Evolutionary conservation across 2,888 invertebrate genomes (phyloP).

Genomic region (Cryptocheilus praepositus): DNA sequence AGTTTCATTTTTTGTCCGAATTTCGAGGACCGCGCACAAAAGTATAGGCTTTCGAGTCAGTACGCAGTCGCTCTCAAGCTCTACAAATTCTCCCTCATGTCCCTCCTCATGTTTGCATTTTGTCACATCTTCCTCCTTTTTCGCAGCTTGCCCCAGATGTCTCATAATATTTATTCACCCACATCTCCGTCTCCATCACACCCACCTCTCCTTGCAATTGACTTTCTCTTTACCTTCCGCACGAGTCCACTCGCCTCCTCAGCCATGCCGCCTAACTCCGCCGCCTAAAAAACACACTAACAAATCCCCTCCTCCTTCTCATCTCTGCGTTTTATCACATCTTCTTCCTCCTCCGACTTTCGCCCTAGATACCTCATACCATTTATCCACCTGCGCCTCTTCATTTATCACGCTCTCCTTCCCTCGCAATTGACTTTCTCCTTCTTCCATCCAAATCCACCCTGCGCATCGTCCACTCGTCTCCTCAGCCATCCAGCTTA

Average conservation of each 20-base stretch:
- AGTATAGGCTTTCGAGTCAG: slow-evolving; percentile 43
- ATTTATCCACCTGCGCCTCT: neutral
- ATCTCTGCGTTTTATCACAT: too few relatives aligned
- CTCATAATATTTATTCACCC: too few relatives aligned
- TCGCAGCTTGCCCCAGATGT: too few relatives aligned
- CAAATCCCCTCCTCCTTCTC: too few relatives aligned
- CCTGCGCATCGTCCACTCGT: neutral
- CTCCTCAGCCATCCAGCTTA: slow-evolving; percentile 26
- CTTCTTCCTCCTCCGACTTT: too few relatives aligned
- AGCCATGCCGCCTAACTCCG: too few relatives aligned
- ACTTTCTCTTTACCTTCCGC: neutral
- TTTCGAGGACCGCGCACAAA: slow-evolving; percentile 42
- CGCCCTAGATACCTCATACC: too few relatives aligned
- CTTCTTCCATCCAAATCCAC: too few relatives aligned
- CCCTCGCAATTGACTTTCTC: neutral
- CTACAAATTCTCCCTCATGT: too few relatives aligned
- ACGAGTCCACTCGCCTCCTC: neutral
- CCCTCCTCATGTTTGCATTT: too few relatives aligned
- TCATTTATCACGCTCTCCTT: neutral
- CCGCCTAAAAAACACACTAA: too few relatives aligned
- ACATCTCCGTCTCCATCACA: neutral
- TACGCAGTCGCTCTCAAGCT: slow-evolving; percentile 14
- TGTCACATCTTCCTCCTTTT: too few relatives aligned
- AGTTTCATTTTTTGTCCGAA: slow-evolving; percentile 34
- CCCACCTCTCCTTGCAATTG: neutral